A percentile compares a stretch with the other conserved stretches of the same genome.
These are phyloP conservation scores for Oryzias woworae DNA, from an alignment of 2,113 vertebrate species.

Conservation along the genomic window DNA sequence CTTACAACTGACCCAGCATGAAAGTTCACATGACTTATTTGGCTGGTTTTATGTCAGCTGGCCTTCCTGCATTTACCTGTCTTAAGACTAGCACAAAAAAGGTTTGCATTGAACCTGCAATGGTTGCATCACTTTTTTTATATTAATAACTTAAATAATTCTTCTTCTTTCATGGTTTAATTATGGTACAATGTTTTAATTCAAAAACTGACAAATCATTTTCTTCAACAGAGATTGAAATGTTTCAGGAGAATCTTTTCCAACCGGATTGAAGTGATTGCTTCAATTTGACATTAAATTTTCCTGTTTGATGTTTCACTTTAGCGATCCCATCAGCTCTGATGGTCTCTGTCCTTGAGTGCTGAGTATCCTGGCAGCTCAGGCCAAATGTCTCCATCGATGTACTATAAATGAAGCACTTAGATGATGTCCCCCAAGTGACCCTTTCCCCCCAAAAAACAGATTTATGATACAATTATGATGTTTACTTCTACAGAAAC, in stretches of 20 bases:
- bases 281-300: constrained; percentile 25
- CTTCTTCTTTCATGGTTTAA: background rate
- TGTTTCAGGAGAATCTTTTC: constrained; percentile 5
- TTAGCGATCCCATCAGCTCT: constrained; percentile 22
- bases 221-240: constrained; percentile 6
- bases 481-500: constrained; percentile 57
- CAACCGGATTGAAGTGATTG: background rate
- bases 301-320: constrained; percentile 3
- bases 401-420: constrained; percentile 66
- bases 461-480: constrained; percentile 70
- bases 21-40: no score
- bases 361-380: constrained; percentile 29
- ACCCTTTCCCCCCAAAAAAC: constrained; percentile 12
- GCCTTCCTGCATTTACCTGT: no score
- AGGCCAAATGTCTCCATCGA: constrained; percentile 52
- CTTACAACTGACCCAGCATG: no score
- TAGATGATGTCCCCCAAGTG: constrained; percentile 50
- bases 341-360: constrained; percentile 51
- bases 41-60: no score
- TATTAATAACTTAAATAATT: background rate
- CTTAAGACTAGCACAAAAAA: no score
- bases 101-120: no score
- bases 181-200: background rate
- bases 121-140: no score
- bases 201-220: constrained; percentile 12